Conservation (phyloP, 2,113 vertebrate genomes). For the Ammospiza caudacuta region DNA sequence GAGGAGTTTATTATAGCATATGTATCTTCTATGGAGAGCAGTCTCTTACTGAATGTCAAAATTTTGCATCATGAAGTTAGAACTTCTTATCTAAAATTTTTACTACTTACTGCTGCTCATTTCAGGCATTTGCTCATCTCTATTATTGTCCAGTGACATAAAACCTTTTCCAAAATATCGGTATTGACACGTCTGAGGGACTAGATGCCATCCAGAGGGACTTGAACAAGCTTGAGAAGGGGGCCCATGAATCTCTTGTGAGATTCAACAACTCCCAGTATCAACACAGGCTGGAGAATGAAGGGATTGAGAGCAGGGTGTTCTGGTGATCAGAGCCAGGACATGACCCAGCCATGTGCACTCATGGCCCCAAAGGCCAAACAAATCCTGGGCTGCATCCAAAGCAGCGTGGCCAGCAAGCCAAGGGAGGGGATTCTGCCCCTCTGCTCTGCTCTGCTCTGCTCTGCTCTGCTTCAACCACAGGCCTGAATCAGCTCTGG, state of each 20-base stretch:
- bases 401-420: accelerated
- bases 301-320: background rate
- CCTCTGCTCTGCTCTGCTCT: background rate
- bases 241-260: too few species aligned
- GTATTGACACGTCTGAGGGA: background rate
- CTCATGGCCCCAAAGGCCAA: background rate
- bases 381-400: background rate
- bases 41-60: background rate
- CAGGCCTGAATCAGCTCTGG: background rate
- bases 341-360: background rate
- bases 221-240: background rate
- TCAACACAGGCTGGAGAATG: background rate
- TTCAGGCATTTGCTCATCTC: background rate
- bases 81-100: background rate
- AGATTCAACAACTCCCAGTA: background rate
- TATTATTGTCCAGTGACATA: background rate
- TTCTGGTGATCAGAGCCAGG: background rate
- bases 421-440: accelerated
- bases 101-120: background rate
- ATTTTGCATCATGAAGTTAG: background rate
- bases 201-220: background rate
- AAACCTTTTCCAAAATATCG: background rate
- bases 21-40: background rate
- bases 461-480: background rate
- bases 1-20: background rate